Conservation (phyloP, 2,888 invertebrate species). For the Caenorhabditis uteleia region DNA sequence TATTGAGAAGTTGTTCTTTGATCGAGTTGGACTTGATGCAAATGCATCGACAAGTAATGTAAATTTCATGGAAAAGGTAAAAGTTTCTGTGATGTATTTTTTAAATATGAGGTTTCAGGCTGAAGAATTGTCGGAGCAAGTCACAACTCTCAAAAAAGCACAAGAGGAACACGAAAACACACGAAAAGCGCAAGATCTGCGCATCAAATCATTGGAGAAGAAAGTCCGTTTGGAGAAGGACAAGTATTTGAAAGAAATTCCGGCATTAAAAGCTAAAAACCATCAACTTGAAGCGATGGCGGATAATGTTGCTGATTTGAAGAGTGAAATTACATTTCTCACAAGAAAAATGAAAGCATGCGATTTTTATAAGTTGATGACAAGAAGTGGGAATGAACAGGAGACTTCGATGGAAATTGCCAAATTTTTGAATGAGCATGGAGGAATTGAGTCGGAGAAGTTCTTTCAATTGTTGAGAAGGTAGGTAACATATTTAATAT, state of each 20-base stretch:
- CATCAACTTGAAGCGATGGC: constrained; percentile 9
- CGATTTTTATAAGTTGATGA: constrained; percentile 20
- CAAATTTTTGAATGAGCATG: constrained; percentile 11
- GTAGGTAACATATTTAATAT: constrained; percentile 4
- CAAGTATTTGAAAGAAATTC: constrained; percentile 14
- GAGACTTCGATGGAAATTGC: neutral
- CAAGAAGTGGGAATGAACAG: neutral
- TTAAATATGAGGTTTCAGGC: constrained; percentile 1
- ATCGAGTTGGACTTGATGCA: constrained; percentile 3
- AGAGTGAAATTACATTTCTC: neutral
- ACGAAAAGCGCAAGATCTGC: neutral
- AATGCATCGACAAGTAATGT: neutral
- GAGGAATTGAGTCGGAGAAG: constrained; percentile 16
- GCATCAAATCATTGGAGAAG: constrained; percentile 19
- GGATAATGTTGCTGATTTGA: constrained; percentile 5
- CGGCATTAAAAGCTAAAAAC: constrained; percentile 11
- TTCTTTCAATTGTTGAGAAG: constrained; percentile 22
- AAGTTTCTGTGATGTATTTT: neutral
- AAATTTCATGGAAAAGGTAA: constrained; percentile 12
- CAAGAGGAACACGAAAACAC: constrained; percentile 8
- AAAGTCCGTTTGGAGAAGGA: constrained; percentile 33
- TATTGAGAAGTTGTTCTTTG: constrained; percentile 36
- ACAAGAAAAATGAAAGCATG: constrained; percentile 16
- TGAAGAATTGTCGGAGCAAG: constrained; percentile 2
- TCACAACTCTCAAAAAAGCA: constrained; percentile 7